These are phyloP conservation scores for Halesus radiatus DNA, from an alignment of 1,140 invertebrate species.

Conservation along the genomic window DNA sequence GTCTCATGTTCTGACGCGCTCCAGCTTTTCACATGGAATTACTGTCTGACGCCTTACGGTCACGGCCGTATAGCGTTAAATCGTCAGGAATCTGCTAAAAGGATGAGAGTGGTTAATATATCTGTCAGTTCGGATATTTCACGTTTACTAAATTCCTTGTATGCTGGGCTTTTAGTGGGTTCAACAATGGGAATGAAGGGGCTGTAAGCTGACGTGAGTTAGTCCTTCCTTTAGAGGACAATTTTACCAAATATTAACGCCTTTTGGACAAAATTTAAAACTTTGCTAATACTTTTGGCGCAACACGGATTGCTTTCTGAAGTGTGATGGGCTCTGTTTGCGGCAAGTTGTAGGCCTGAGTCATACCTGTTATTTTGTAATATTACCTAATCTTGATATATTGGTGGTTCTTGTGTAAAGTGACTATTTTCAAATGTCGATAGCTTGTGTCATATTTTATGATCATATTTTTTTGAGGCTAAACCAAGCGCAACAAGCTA, in stretches of 20 bases:
- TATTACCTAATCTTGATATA: too few relatives aligned
- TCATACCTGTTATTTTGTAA: too few relatives aligned
- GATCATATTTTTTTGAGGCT: too few relatives aligned
- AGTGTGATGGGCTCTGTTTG: too few relatives aligned
- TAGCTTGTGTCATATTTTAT: too few relatives aligned
- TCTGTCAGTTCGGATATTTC: slow-evolving; percentile 14
- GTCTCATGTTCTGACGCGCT: background rate
- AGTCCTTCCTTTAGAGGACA: background rate
- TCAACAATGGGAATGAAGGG: too few relatives aligned
- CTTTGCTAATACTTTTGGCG: background rate
- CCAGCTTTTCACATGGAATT: background rate
- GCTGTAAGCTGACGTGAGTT: background rate
- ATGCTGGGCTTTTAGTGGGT: too few relatives aligned
- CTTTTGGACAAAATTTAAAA: background rate
- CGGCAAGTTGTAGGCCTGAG: too few relatives aligned
- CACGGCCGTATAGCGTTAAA: background rate
- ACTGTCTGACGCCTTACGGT: background rate
- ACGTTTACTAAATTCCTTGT: slow-evolving; percentile 1
- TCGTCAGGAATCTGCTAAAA: slow-evolving; percentile 17
- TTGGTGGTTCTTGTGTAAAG: too few relatives aligned
- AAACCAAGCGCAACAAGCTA: too few relatives aligned
- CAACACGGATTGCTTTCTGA: background rate
- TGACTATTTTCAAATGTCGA: too few relatives aligned
- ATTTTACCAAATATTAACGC: background rate
- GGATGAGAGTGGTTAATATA: slow-evolving; percentile 27